A percentile compares a stretch with the other conserved stretches of the same genome.
These are phyloP conservation scores for Cyprinodon tularosa DNA, from an alignment of 2,113 vertebrate genomes.

Conservation along the genomic window DNA sequence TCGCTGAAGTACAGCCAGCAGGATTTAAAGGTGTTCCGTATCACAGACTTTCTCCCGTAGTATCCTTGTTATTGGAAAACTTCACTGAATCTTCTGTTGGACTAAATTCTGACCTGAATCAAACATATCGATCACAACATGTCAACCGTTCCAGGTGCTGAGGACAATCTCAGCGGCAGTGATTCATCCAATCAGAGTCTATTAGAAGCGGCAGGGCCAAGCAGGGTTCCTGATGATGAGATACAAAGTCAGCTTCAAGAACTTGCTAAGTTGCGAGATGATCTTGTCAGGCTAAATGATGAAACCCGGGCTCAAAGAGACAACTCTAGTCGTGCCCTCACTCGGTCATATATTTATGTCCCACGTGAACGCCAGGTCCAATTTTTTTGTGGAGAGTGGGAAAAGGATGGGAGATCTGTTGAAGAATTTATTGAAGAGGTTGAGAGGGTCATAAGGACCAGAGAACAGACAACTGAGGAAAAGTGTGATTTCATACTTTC, in stretches of 20 bases:
- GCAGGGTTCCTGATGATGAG: neutral
- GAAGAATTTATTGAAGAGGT: conserved; percentile 12
- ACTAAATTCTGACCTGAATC: no score
- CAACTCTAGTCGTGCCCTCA: neutral
- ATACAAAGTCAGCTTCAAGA: neutral
- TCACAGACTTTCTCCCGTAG: no score
- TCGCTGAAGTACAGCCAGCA: no score
- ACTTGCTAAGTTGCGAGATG: neutral
- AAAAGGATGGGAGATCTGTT: neutral
- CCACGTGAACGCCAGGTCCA: conserved; percentile 5
- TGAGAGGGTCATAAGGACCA: neutral
- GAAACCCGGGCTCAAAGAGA: neutral
- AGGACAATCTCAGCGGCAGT: no score
- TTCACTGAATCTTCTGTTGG: no score
- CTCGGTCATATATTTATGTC: neutral
- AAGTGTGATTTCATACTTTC: conserved; percentile 1
- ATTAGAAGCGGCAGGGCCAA: neutral
- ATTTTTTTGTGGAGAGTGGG: neutral
- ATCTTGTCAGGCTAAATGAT: conserved; percentile 5
- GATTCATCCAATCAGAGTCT: no score
- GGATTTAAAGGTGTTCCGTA: no score
- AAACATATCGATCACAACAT: no score
- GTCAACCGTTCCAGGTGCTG: no score
- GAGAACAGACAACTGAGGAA: neutral
- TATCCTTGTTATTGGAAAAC: no score